A percentile compares a stretch with the other conserved stretches of the same genome.
Conservation (phyloP, 2,797 vertebrate genomes). For the Crypturellus tataupa region DNA sequence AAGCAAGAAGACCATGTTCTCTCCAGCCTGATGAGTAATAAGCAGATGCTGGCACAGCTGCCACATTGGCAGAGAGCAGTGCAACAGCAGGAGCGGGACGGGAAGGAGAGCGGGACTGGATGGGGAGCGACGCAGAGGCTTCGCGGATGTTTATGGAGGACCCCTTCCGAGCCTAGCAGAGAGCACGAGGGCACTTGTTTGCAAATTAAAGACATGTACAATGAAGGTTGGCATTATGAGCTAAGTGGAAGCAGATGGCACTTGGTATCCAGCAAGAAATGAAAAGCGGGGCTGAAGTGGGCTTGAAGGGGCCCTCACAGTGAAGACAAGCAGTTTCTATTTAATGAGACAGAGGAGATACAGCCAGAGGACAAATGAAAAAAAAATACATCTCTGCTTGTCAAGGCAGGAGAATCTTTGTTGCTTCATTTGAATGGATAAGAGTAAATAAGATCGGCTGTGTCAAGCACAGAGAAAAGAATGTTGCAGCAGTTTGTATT, state of each 20-base stretch:
- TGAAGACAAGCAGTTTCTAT: conserved; percentile 44
- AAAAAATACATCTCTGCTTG: background rate
- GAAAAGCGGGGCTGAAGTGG: conserved; percentile 30
- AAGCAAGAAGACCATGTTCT: background rate
- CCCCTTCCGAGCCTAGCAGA: background rate
- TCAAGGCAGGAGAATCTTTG: conserved; percentile 20
- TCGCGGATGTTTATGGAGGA: background rate
- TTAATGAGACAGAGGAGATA: conserved; percentile 46
- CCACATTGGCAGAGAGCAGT: background rate
- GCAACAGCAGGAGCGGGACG: background rate
- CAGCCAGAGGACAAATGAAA: conserved; percentile 46
- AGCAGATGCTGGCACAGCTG: background rate
- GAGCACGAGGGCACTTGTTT: background rate
- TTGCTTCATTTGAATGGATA: conserved; percentile 36
- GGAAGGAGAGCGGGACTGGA: background rate
- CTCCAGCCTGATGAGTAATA: background rate
- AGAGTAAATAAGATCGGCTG: background rate
- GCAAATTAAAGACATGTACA: conserved; percentile 15
- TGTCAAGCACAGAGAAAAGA: background rate
- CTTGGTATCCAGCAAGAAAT: conserved; percentile 48
- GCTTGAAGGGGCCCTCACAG: conserved; percentile 40
- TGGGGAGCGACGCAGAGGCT: background rate
- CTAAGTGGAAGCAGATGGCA: conserved; percentile 58
- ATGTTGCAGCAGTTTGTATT: background rate
- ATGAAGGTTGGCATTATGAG: conserved; percentile 24